Evolutionary conservation across 2,113 vertebrate genomes (phyloP), one percentile per base, ranked within the genome.

Genomic region (Barbus barbus): DNA sequence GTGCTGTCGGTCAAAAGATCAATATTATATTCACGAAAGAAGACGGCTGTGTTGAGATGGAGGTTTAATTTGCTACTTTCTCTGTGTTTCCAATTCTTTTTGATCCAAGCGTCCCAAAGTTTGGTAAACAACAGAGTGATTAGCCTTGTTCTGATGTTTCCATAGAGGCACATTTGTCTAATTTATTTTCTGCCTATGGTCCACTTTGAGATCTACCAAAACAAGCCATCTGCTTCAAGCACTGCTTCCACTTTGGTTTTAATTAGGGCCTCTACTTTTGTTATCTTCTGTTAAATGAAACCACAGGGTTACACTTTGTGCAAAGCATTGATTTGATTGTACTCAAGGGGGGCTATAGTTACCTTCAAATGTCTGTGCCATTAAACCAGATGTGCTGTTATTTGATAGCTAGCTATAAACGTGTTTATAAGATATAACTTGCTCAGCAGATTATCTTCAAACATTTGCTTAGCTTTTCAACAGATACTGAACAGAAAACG

Each of bases 121-220:
- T 63, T 31, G 9, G 28, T 65, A 80, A 65, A 83, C 53, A 80
- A 51, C 31, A 51, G n/a, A n/a, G 20, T 73, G 58, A 86, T 86
- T 86, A 78, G 51, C 22, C 14, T 58, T 51, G 38, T 58, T 67
- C 38, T 20, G 11, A 28, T 8, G 14, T 9, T 31, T 81, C 33
- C 33, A 9, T 78, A 24, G 24, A 65, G 36, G n/a, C 31, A 56
- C 18, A 24, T 69, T 58, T 44, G 0, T 9, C 12, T 24, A 38
- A 31, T 36, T 12, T 78, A 16, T 3, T 28, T 79, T 53, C 22
- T 73, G 5, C n/a, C 65, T 36, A 33, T 71, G 20, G 13, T 46
- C 24, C 41, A 74, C n/a, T 72, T 74, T 74, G 71, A 74, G 41
- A 74, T 74, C 41, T 28, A 48, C 12, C 41, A 74, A 26, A 73